A percentile compares a stretch with the other conserved stretches of the same genome.
Evolutionary conservation across 2,113 vertebrate species (phyloP).

Genomic region (Stegostoma tigrinum): DNA sequence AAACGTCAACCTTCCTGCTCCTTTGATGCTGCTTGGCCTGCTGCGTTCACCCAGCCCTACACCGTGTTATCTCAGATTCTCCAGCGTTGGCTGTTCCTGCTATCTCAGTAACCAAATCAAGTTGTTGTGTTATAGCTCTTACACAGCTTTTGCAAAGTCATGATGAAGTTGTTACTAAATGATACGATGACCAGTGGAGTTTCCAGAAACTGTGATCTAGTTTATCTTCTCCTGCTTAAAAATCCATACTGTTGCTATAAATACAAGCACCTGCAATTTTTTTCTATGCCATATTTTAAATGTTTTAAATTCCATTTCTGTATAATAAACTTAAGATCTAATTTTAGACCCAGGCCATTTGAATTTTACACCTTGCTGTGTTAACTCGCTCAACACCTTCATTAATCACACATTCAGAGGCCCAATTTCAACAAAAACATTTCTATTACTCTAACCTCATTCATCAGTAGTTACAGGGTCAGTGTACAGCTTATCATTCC

Average conservation of each 20-base stretch:
- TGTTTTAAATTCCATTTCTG: neutral
- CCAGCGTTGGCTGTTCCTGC: too few species aligned
- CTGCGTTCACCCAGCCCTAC: too few species aligned
- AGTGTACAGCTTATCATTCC: neutral
- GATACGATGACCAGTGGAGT: neutral
- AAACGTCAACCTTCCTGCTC: too few species aligned
- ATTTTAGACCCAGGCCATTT: neutral
- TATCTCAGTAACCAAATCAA: neutral
- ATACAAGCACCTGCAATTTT: neutral
- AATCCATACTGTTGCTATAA: neutral
- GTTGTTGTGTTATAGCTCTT: neutral
- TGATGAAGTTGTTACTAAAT: neutral
- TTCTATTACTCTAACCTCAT: neutral
- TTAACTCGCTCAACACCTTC: neutral
- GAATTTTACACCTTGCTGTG: neutral
- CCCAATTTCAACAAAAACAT: neutral
- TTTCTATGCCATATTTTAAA: neutral
- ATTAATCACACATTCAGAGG: neutral
- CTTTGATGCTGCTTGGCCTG: too few species aligned
- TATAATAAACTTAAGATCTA: neutral
- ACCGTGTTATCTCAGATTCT: too few species aligned
- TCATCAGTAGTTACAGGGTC: neutral
- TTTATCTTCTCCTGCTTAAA: neutral
- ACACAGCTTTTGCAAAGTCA: neutral
- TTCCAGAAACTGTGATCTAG: neutral